These are phyloP conservation scores for Hiodon tergisus DNA, from an alignment of 2,113 vertebrate genomes.

Conservation along the genomic window DNA sequence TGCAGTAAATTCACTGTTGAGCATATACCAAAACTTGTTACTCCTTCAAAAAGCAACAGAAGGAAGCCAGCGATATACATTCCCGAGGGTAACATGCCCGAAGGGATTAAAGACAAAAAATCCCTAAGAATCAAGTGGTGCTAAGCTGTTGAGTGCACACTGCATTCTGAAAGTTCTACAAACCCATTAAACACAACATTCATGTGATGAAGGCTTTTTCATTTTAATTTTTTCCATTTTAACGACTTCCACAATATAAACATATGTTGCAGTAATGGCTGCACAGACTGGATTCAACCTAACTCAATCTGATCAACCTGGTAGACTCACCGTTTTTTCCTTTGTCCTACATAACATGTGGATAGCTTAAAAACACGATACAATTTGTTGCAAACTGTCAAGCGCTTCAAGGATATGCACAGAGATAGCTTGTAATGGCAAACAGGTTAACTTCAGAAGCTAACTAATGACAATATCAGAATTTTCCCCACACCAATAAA, in stretches of 20 bases:
- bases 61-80: conserved; percentile 5
- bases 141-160: neutral
- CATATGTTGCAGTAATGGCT: too few relatives aligned
- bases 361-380: too few relatives aligned
- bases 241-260: neutral
- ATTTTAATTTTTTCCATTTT: neutral
- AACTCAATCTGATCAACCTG: too few relatives aligned
- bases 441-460: too few relatives aligned
- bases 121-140: neutral
- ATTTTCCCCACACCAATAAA: too few relatives aligned
- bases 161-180: neutral
- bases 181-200: neutral
- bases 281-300: too few relatives aligned
- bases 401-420: too few relatives aligned
- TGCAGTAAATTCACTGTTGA: neutral
- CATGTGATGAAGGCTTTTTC: neutral
- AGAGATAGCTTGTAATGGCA: too few relatives aligned
- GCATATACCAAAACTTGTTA: neutral
- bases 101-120: conserved; percentile 9
- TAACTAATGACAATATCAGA: too few relatives aligned
- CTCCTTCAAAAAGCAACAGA: neutral
- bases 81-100: neutral
- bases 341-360: too few relatives aligned
- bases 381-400: too few relatives aligned
- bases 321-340: too few relatives aligned